These are phyloP conservation scores for Speoplatyrhinus poulsoni DNA, from an alignment of 2,113 vertebrate species.

Conservation along the genomic window DNA sequence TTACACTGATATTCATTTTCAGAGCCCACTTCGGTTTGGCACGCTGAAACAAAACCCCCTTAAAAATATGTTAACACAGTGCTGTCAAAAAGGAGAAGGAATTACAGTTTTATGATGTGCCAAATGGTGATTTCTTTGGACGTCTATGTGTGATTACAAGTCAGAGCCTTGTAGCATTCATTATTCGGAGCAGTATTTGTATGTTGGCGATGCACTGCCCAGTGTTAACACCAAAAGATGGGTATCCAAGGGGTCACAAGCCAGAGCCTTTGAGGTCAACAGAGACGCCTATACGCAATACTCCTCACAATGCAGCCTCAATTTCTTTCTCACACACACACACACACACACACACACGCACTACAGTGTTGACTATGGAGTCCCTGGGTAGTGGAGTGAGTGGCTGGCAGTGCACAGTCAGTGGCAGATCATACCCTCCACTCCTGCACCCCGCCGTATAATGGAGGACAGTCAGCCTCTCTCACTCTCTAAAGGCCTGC, in stretches of 20 bases:
- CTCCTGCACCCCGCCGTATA: slow-evolving; percentile 24
- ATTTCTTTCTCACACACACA: neutral
- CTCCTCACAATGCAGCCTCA: neutral
- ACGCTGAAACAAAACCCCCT: slow-evolving; percentile 24
- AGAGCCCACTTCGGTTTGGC: slow-evolving; percentile 20
- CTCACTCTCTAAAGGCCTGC: slow-evolving; percentile 50
- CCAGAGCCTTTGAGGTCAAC: neutral
- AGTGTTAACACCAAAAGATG: too few species aligned
- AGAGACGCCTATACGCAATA: neutral
- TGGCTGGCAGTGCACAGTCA: slow-evolving; percentile 30
- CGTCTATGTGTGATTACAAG: neutral
- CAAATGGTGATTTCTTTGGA: neutral
- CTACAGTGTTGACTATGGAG: slow-evolving; percentile 21
- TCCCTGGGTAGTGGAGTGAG: slow-evolving; percentile 41
- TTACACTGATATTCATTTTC: slow-evolving; percentile 33
- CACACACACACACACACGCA: too few species aligned
- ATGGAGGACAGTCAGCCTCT: slow-evolving; percentile 51
- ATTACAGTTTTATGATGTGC: slow-evolving; percentile 1
- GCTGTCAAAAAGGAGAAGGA: slow-evolving; percentile 15
- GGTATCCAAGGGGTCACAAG: neutral
- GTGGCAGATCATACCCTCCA: slow-evolving; percentile 26
- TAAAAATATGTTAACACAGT: slow-evolving; percentile 25
- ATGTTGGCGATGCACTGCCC: neutral
- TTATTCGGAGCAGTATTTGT: neutral
- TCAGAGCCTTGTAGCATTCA: neutral